Evolutionary conservation across 2,797 vertebrate species (phyloP), one percentile per base, ranked within the genome.

Genomic region (Naso thynnoides): DNA sequence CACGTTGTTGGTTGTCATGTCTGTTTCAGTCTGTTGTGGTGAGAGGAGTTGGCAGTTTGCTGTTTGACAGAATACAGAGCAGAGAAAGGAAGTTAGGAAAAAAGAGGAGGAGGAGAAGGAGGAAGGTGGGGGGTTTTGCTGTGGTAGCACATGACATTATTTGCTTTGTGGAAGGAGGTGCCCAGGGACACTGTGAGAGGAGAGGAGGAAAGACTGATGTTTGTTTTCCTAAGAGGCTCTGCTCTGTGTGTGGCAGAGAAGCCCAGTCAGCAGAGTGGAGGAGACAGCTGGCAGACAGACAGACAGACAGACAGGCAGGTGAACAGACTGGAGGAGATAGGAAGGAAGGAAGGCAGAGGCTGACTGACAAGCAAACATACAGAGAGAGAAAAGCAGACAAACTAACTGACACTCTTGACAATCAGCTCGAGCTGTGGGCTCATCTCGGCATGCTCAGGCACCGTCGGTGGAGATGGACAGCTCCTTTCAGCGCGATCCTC

Each of bases 181-280:
- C 81, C 69, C 4, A 73, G 81, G 88, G 83, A 89, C 78, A 69
- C 55, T 68, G 23, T 3, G 62, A 65, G 79, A 75, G 57, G 62
- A 73, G 81, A 76, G 70, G 64, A 73, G 67, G 73, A 70, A 67
- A 76, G 66, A 75, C 59, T 38, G 74, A 73, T 88, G 87, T 90
- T 91, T 89, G 85, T 89, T 93, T 92, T 87, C 70, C 67, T 85
- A 70, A 86, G 61, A 85, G 84, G 63, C 64, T 81, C 42, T 55
- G 49, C 69, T 75, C 24, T 53, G 68, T 71, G 70, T 78, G 83
- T 65, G 84, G 76, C 57, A 54, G 68, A 70, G 70, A 47, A 36
- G 77, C 42, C 53, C 53, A 73, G 63, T 64, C 67, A 62, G 61
- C 42, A 69, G 61, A 59, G 45, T 45, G 49, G 49, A 52, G 27